Evolutionary conservation across 2,113 vertebrate species (phyloP), one percentile per base, ranked within the genome.

Genomic region (Dromas ardeola): DNA sequence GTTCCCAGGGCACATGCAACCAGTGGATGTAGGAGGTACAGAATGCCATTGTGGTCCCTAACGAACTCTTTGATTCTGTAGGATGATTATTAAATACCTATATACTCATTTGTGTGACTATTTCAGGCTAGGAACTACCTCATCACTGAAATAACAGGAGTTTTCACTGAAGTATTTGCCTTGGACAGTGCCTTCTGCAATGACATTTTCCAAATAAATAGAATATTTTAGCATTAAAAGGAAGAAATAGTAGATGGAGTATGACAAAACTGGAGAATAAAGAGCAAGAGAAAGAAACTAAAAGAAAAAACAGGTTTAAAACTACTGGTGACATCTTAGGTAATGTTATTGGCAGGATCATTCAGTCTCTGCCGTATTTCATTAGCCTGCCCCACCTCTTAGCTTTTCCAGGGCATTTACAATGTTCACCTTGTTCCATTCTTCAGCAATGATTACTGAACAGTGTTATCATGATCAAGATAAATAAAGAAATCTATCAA

Each of bases 311-410:
- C 21, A 19, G 14, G 17, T 66, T 89, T 95, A 56, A 92, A 96
- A 78, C 43, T 61, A 15, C 26, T 62, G n/a, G 30, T 70, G 70
- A 58, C 56, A 34, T n/a, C 62, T 70, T 88, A 58, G 55, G 38
- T 94, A 92, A 67, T 96, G 88, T 93, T 95, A 96, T 89, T 93
- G 65, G 6, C 73, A 69, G 50, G 45, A 72, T 95, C 79, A 69
- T 95, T 97, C 90, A 92, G 25, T 86, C 56, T 95, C 78, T 91
- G 90, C 77, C 10, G 1, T 88, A 65, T 96, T 97, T 95, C 91
- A 95, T 97, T 96, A 95, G 67, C 69, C 26, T 89, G 20, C 16
- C 22, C 47, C 52, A 90, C 52, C 25, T 62, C 92, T 89, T 62
- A 70, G 79, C 85, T 97, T 94, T 95, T 88, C 76, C 78, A 59